Evolutionary conservation across 2,113 vertebrate genomes (phyloP).

Genomic region (Megaceryle torquata): DNA sequence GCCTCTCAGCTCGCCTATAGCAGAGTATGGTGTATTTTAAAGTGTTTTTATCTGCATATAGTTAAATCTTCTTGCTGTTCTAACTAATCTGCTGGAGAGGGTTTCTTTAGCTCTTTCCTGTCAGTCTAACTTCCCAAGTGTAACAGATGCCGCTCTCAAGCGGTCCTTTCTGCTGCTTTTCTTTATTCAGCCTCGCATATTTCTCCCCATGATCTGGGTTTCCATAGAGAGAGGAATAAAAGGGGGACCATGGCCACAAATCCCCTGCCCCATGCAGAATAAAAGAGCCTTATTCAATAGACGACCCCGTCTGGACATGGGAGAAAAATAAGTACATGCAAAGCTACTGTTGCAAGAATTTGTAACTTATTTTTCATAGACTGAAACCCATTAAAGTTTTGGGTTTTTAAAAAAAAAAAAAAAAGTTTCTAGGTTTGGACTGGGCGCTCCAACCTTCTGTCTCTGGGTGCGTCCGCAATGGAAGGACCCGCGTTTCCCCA

Average conservation of each 20-base stretch:
- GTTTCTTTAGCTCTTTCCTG: slow-evolving; percentile 83
- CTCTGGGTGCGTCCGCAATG: neutral
- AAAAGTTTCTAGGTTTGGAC: slow-evolving; percentile 11
- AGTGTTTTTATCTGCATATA: slow-evolving; percentile 69
- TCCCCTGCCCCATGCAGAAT: slow-evolving; percentile 92
- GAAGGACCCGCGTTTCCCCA: neutral
- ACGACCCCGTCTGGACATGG: slow-evolving; percentile 84
- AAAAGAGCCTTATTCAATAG: slow-evolving; percentile 94
- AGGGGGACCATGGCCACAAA: slow-evolving; percentile 89
- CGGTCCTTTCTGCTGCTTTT: slow-evolving; percentile 90
- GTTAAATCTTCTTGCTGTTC: slow-evolving; percentile 74
- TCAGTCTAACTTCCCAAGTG: slow-evolving; percentile 99
- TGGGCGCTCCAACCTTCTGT: neutral
- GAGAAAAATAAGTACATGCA: slow-evolving; percentile 81
- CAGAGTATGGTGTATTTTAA: slow-evolving; percentile 26
- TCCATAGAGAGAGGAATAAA: slow-evolving; percentile 99
- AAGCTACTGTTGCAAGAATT: slow-evolving; percentile 91
- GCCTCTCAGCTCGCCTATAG: neutral
- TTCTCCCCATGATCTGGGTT: slow-evolving; percentile 95
- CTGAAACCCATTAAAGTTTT: slow-evolving; percentile 62
- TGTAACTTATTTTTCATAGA: slow-evolving; percentile 78
- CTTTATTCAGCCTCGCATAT: slow-evolving; percentile 95
- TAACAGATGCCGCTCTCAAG: slow-evolving; percentile 98
- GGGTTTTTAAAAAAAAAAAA: neutral
- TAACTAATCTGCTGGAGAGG: slow-evolving; percentile 80